phyloP scores from a whole-genome alignment of 1,140 invertebrate species.

The Thaumetopoea pityocampa region DNA sequence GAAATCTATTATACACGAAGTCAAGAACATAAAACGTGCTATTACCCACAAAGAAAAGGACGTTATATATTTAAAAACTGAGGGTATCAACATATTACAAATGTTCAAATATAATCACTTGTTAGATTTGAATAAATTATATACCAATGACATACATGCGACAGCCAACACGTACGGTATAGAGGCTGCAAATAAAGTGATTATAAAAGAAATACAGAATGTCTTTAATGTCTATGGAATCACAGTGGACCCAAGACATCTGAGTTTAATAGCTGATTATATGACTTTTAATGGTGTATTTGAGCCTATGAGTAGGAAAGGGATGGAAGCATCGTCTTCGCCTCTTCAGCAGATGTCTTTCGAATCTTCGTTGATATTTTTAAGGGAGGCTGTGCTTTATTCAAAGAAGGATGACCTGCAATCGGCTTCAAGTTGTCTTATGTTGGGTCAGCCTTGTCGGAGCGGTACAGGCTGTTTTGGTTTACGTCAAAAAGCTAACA shows the following conservation, averaged over 20 bases:
- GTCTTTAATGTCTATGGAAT: constrained; percentile 98
- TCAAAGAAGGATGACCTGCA: constrained; percentile 84
- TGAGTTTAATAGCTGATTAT: constrained; percentile 96
- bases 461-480: constrained; percentile 91
- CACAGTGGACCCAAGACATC: constrained; percentile 94
- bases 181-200: constrained; percentile 94
- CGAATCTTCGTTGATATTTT: constrained; percentile 93
- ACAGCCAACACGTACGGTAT: constrained; percentile 95
- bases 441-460: constrained; percentile 88
- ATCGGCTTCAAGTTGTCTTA: constrained; percentile 92
- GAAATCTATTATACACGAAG: constrained; percentile 87
- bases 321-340: constrained; percentile 91
- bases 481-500: too few species aligned
- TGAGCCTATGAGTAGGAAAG: constrained; percentile 92
- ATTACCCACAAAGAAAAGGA: constrained; percentile 83
- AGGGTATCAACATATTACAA: constrained; percentile 95
- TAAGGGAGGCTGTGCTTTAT: constrained; percentile 87
- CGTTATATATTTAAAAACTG: constrained; percentile 88
- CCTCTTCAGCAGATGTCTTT: constrained; percentile 99
- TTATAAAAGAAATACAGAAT: constrained; percentile 93
- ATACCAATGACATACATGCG: constrained; percentile 96
- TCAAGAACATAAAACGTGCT: constrained; percentile 88
- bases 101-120: constrained; percentile 89
- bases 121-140: constrained; percentile 91
- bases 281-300: constrained; percentile 97